These are phyloP conservation scores for Dryas iulia DNA, from an alignment of 1,140 invertebrate genomes.

Conservation along the genomic window DNA sequence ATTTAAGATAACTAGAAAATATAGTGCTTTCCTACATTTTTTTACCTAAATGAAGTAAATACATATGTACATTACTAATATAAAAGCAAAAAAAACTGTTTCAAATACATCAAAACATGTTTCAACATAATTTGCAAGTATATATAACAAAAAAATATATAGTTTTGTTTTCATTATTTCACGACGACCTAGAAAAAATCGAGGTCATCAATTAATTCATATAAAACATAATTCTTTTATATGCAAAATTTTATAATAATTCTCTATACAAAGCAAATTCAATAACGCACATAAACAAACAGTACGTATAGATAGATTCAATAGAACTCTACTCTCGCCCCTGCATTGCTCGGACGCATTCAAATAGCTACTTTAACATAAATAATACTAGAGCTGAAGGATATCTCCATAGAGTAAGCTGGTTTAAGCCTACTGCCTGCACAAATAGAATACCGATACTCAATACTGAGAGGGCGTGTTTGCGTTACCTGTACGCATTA, in stretches of 20 bases:
- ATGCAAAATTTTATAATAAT: too few relatives aligned
- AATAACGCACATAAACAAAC: conserved; percentile 21
- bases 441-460: conserved; percentile 55
- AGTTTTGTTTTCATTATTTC: too few relatives aligned
- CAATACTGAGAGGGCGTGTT: conserved; percentile 47
- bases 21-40: background rate
- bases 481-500: conserved; percentile 29
- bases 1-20: background rate
- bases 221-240: too few relatives aligned
- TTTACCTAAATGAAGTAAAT: too few relatives aligned
- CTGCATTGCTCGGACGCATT: conserved; percentile 30
- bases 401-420: conserved; percentile 36
- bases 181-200: too few relatives aligned
- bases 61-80: too few relatives aligned
- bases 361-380: conserved; percentile 49
- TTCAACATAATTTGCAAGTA: too few relatives aligned
- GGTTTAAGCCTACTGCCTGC: conserved; percentile 28
- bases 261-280: conserved; percentile 12
- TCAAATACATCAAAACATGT: too few relatives aligned
- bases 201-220: too few relatives aligned
- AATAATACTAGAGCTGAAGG: conserved; percentile 25
- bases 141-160: too few relatives aligned
- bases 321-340: conserved; percentile 21
- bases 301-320: conserved; percentile 13
- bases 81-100: too few relatives aligned